These are phyloP conservation scores for Ondatra zibethicus DNA, from an alignment of 2,113 vertebrate species.

Conservation along the genomic window DNA sequence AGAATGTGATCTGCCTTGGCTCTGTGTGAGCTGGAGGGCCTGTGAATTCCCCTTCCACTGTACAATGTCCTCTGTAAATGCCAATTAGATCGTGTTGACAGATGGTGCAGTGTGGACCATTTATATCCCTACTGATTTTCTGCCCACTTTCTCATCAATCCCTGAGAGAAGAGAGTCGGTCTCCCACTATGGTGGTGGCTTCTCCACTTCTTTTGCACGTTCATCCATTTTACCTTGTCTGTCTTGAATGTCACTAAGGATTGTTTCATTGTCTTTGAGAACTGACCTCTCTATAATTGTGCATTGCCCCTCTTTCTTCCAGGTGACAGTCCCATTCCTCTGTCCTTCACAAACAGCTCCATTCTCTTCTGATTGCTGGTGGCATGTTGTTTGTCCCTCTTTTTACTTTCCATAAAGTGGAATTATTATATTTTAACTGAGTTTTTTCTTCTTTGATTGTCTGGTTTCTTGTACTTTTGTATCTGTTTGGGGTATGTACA, in stretches of 20 bases:
- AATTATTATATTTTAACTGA: background rate
- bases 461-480: background rate
- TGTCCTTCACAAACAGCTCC: background rate
- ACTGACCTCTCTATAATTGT: background rate
- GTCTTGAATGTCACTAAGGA: background rate
- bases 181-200: background rate
- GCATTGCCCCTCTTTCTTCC: background rate
- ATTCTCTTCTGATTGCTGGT: background rate
- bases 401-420: background rate
- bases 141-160: constrained; percentile 10
- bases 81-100: background rate
- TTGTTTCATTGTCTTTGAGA: background rate
- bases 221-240: background rate
- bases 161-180: background rate
- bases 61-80: background rate
- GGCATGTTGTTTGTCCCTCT: background rate
- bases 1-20: background rate
- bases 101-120: background rate
- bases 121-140: constrained; percentile 7
- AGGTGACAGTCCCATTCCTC: background rate
- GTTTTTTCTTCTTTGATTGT: background rate
- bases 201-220: background rate
- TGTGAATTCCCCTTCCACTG: background rate
- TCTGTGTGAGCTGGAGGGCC: background rate
- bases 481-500: background rate